A percentile compares a stretch with the other conserved stretches of the same genome.
These are phyloP conservation scores for Sander vitreus DNA, from an alignment of 2,113 vertebrate species.

Conservation along the genomic window DNA sequence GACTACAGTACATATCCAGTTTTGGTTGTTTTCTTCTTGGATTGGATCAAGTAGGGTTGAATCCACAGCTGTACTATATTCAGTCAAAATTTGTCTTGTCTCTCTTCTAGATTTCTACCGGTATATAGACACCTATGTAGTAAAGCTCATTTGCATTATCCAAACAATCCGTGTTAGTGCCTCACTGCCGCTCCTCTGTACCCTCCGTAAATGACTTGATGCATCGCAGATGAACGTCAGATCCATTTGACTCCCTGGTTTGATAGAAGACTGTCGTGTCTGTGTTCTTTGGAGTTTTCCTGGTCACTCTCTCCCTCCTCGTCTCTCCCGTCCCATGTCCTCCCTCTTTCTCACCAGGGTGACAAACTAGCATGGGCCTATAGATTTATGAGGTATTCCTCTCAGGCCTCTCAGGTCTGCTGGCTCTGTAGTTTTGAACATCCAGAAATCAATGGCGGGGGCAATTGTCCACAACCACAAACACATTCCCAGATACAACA, in stretches of 20 bases:
- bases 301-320: constrained; percentile 2
- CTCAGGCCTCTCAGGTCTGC: constrained; percentile 27
- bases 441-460: constrained; percentile 26
- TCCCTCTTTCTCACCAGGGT: constrained; percentile 73
- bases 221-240: neutral
- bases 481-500: neutral
- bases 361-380: constrained; percentile 64
- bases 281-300: constrained; percentile 26
- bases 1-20: neutral
- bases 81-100: neutral
- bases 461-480: neutral
- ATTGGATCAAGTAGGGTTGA: neutral
- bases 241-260: neutral
- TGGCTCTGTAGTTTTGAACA: constrained; percentile 65
- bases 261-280: constrained; percentile 6
- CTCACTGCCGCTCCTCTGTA: neutral
- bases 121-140: neutral
- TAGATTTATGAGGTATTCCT: constrained; percentile 72
- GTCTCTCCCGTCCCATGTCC: constrained; percentile 24
- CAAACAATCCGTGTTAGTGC: neutral
- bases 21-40: neutral
- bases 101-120: neutral
- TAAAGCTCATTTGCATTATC: neutral
- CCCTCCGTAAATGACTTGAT: neutral
- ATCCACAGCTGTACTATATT: neutral